Conservation (phyloP, 2,113 vertebrate genomes). For the Lates calcarifer region DNA sequence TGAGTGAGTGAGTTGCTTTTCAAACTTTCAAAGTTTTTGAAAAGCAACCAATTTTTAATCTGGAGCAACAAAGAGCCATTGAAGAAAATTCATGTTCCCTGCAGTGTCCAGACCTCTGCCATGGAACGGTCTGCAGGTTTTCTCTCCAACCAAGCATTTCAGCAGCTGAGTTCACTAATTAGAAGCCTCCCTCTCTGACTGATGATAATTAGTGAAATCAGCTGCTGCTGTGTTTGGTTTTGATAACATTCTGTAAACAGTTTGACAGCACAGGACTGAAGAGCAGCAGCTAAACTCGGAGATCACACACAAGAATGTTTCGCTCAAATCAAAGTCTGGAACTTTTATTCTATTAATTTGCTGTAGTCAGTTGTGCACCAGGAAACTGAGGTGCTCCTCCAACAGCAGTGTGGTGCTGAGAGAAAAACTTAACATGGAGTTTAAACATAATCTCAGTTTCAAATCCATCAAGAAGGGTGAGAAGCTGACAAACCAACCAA, state of each 20-base stretch:
- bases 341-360: not conserved
- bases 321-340: not conserved
- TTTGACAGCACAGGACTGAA: not conserved
- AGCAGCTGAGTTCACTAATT: conserved; percentile 35
- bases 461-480: no score
- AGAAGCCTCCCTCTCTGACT: conserved; percentile 11
- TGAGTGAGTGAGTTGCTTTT: no score
- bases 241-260: not conserved
- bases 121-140: not conserved
- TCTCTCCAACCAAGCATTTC: not conserved
- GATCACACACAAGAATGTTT: no score
- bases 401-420: not conserved
- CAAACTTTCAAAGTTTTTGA: no score
- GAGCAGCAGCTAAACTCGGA: not conserved
- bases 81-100: not conserved
- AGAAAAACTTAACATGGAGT: no score
- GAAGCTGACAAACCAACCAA: no score
- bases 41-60: no score
- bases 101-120: not conserved
- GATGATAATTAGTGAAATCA: conserved; percentile 25
- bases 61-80: not conserved
- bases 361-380: not conserved
- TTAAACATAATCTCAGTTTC: no score
- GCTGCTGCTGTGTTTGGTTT: conserved; percentile 18
- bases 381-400: not conserved